Base-by-base conservation (phyloP, 2,797 vertebrate genomes). In the Sylvia borin region DNA sequence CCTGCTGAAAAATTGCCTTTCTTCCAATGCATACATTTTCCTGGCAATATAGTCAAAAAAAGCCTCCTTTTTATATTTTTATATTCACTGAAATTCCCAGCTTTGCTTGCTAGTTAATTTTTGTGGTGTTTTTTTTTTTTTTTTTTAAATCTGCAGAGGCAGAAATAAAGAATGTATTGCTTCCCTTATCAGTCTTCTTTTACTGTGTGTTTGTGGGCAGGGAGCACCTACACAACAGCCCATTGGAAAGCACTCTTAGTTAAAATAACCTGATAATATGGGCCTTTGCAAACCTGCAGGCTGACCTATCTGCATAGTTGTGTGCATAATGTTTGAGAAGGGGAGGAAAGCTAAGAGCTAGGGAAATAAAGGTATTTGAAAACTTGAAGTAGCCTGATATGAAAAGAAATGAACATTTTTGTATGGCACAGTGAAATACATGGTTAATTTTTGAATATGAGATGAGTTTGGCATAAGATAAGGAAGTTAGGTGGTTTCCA, bases 1-100 rank as follows among this genome's bases (percentile, higher is more conserved):
- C 94, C 87, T 73, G 74, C 94, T 96, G 95, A 95, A 94, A 97
- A 93, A 93, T 79, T 84, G 62, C 88, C 79, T 97, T 96, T 97
- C 72, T 96, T 96, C 58, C 70, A 87, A 76, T 29, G 64, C 85
- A 50, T 80, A 71, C 70, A 80, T 53, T 97, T 96, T 96, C 87
- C 92, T 21, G 24, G 51, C 45, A 55, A 86, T 94, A 61, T 32
- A n/a, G 72, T 92, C 31, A 92, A 93, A 95, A 95, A 78, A 70
- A 14, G 5, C 3, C 2, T 9, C 13, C 38, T 58, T 89, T 77
- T 85, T 67, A 12, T 95, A 36, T 92, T 90, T 24, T 85, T 67
- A 12, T 95, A 36, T 92, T 90, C 24, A 18, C 29, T 85, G 47
- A 73, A 48, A 71, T 79, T 75, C 53, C 29, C 45, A 31, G 64